A percentile compares a stretch with the other conserved stretches of the same genome.
phyloP scores from a whole-genome alignment of 2,797 vertebrate species.

The Pangasius djambal region DNA sequence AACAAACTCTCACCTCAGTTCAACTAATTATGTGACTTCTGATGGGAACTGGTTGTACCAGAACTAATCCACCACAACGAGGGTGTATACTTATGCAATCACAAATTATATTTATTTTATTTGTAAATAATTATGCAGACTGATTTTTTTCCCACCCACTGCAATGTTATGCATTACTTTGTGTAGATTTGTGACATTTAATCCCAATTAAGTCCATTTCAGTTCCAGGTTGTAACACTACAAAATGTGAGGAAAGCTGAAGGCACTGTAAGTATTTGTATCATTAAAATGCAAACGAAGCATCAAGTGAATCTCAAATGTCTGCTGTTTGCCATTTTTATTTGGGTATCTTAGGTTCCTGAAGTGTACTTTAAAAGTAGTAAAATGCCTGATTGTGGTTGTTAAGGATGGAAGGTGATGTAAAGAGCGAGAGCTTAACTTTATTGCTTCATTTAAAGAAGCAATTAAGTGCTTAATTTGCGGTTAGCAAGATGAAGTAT shows the following conservation, averaged over 20 bases:
- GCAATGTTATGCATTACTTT: background rate
- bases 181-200: background rate
- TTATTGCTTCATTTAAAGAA: background rate
- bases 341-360: background rate
- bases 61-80: background rate
- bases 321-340: background rate
- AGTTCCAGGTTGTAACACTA: background rate
- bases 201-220: background rate
- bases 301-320: background rate
- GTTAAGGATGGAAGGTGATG: background rate
- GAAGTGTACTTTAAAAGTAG: background rate
- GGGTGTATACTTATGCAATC: background rate
- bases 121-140: background rate
- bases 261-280: background rate
- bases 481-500: background rate
- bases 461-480: background rate
- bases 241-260: background rate
- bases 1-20: background rate
- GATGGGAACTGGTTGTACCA: background rate
- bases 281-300: background rate
- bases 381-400: background rate
- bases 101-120: background rate
- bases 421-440: background rate
- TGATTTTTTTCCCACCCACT: background rate
- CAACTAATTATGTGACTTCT: background rate